These are phyloP conservation scores for Chitala chitala DNA, from an alignment of 2,113 vertebrate species.

Conservation along the genomic window DNA sequence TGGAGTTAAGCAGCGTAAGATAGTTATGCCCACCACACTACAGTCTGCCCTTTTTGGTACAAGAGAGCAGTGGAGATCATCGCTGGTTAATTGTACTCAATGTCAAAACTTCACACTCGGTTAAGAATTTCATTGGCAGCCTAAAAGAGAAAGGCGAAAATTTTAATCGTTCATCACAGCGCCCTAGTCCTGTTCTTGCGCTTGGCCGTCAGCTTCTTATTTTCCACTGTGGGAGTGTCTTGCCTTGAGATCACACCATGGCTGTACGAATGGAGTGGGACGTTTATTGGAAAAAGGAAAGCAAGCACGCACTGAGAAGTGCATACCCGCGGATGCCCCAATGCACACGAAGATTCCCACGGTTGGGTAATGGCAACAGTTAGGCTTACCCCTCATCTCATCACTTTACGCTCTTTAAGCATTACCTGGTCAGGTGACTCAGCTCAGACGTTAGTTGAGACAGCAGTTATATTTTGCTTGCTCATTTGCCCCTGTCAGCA, in stretches of 20 bases:
- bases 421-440: not conserved
- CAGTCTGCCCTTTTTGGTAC: not conserved
- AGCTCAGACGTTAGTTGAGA: no score
- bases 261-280: no score
- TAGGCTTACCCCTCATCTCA: not conserved
- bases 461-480: no score
- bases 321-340: no score
- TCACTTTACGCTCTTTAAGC: constrained; percentile 6
- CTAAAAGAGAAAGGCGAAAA: constrained; percentile 22
- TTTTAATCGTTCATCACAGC: constrained; percentile 34
- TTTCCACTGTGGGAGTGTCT: no score
- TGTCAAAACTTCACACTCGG: constrained; percentile 37
- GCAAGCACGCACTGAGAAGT: no score
- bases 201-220: not conserved
- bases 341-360: not conserved
- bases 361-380: not conserved
- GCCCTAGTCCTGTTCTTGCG: constrained; percentile 27
- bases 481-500: no score
- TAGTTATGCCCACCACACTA: not conserved
- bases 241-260: no score
- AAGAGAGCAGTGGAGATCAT: constrained; percentile 35
- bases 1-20: no score
- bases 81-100: constrained; percentile 36
- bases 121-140: constrained; percentile 31
- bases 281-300: no score